phyloP scores from a whole-genome alignment of 2,113 vertebrate species.

The Glareola pratincola region DNA sequence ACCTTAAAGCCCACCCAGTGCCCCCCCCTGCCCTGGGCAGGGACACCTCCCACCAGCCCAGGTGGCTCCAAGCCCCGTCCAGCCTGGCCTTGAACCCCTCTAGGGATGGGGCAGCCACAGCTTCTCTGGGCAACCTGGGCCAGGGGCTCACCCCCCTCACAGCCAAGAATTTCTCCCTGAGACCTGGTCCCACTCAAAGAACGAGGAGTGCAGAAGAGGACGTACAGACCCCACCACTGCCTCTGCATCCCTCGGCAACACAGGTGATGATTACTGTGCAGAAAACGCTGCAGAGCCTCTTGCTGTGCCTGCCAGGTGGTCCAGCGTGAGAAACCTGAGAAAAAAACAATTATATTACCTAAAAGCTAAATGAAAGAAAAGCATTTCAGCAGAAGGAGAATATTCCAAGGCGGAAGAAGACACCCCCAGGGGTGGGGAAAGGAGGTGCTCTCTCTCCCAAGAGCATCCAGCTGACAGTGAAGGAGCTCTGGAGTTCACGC shows the following conservation, averaged over 20 bases:
- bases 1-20: too few species aligned
- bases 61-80: too few species aligned
- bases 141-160: too few species aligned
- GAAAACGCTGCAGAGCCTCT: not conserved
- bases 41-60: too few species aligned
- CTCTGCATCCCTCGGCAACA: rapidly evolving
- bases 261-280: rapidly evolving
- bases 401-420: not conserved
- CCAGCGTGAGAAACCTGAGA: not conserved
- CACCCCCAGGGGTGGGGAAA: too few species aligned
- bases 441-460: too few species aligned
- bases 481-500: not conserved
- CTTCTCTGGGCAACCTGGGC: too few species aligned
- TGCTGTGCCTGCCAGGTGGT: not conserved
- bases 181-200: not conserved
- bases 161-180: too few species aligned
- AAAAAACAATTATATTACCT: not conserved
- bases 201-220: not conserved
- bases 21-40: too few species aligned
- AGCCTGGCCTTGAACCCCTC: too few species aligned
- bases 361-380: not conserved
- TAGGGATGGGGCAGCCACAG: too few species aligned
- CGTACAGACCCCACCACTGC: not conserved
- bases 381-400: not conserved
- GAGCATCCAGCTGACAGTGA: not conserved